Conservation (phyloP, 2,888 invertebrate genomes). For the Eupithecia subfuscata region DNA sequence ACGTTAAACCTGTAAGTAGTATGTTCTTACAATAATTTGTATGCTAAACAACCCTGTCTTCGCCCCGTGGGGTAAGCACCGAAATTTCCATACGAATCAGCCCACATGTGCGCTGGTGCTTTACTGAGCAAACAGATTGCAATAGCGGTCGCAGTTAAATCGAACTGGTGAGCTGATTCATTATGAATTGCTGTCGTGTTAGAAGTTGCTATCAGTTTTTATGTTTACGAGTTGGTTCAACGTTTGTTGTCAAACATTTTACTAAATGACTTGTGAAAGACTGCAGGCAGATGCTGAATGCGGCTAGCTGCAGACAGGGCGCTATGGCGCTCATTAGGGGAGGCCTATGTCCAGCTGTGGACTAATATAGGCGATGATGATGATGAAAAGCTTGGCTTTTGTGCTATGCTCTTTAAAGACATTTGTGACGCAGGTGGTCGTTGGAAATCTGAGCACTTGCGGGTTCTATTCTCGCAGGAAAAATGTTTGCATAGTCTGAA, state of each 20-base stretch:
- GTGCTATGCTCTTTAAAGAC: too few relatives aligned
- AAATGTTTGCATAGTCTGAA: neutral
- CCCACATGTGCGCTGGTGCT: neutral
- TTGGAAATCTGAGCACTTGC: neutral
- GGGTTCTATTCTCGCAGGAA: neutral
- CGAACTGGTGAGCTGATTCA: neutral
- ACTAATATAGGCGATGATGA: too few relatives aligned
- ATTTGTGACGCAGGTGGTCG: neutral
- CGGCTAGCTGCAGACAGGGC: too few relatives aligned
- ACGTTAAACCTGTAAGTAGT: neutral
- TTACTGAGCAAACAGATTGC: conserved; percentile 2
- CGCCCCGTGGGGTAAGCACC: conserved; percentile 5
- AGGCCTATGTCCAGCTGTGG: too few relatives aligned
- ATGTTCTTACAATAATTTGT: neutral
- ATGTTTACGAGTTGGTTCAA: neutral
- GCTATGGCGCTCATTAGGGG: too few relatives aligned
- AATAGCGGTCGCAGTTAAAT: neutral
- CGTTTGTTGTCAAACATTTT: neutral
- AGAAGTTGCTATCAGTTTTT: neutral
- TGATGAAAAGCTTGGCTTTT: too few relatives aligned
- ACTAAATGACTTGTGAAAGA: too few relatives aligned
- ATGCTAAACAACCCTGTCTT: neutral
- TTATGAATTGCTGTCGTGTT: neutral
- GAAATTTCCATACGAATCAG: conserved; percentile 6
- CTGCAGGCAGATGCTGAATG: too few relatives aligned